Percentiles rank a stretch among this genome's conserved stretches.
Evolutionary conservation across 2,113 vertebrate species (phyloP).

Genomic region (Ranitomeya variabilis): DNA sequence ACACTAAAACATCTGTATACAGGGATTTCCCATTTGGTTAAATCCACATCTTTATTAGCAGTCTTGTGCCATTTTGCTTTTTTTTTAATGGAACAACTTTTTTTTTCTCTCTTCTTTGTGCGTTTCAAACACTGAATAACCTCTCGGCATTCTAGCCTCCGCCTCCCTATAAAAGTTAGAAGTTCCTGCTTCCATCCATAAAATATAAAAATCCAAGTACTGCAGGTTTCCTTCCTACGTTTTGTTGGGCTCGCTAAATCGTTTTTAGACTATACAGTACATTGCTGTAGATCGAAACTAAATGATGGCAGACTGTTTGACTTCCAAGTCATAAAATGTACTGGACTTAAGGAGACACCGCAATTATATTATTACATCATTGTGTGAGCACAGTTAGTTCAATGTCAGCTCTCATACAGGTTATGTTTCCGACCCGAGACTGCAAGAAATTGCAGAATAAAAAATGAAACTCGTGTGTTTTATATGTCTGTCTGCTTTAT

Average conservation of each 20-base stretch:
- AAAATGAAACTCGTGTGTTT: conserved; percentile 46
- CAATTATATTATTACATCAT: conserved; percentile 43
- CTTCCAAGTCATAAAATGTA: conserved; percentile 44
- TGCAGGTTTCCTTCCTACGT: conserved; percentile 42
- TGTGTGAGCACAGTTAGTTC: neutral
- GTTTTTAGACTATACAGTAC: conserved; percentile 34
- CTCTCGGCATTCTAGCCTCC: conserved; percentile 23
- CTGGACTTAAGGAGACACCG: conserved; percentile 39
- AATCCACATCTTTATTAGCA: conserved; percentile 49
- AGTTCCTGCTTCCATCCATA: conserved; percentile 32
- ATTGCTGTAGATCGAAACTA: conserved; percentile 38
- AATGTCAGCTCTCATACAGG: conserved; percentile 48
- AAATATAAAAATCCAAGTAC: conserved; percentile 30
- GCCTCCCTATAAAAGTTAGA: neutral
- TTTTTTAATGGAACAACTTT: conserved; percentile 29
- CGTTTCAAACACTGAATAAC: conserved; percentile 21
- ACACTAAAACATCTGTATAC: conserved; percentile 52
- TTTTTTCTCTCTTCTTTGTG: conserved; percentile 15
- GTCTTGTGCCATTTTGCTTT: conserved; percentile 38
- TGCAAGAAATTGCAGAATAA: conserved; percentile 32
- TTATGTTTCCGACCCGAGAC: conserved; percentile 14
- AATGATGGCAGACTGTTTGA: conserved; percentile 45
- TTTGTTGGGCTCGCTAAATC: conserved; percentile 44
- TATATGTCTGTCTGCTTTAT: conserved; percentile 47
- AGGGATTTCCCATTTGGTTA: conserved; percentile 21